Conservation (phyloP, 2,113 vertebrate species). For the Corythaeola cristata region DNA sequence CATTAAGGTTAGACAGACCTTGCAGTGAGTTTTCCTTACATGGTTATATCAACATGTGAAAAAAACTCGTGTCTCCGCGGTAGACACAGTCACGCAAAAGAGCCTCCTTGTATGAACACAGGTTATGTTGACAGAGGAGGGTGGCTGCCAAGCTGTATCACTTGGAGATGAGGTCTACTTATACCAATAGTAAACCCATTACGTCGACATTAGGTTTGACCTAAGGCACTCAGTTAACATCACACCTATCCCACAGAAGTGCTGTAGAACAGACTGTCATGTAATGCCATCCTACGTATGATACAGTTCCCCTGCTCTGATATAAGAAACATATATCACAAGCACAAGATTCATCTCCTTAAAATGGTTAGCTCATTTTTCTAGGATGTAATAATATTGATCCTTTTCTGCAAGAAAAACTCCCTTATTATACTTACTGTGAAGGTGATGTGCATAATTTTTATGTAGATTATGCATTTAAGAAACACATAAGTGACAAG, state of each 20-base stretch:
- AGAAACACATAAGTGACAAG: not conserved
- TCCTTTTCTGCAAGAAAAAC: not conserved
- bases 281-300: not conserved
- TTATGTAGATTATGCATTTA: not conserved
- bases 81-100: not conserved
- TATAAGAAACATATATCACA: not conserved
- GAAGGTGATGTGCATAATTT: not conserved
- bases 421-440: not conserved
- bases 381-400: not conserved
- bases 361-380: not conserved
- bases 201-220: constrained; percentile 25
- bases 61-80: not conserved
- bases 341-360: not conserved
- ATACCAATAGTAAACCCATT: not conserved
- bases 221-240: constrained; percentile 11
- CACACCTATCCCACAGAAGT: not conserved
- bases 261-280: not conserved
- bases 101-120: not conserved
- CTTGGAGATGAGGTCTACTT: constrained; percentile 24
- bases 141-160: not conserved
- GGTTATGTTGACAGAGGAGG: constrained; percentile 1
- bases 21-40: not conserved
- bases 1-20: constrained; percentile 7
- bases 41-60: not conserved
- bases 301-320: not conserved